phyloP scores from a whole-genome alignment of 2,888 invertebrate genomes.

The Eustalomyia histrio region DNA sequence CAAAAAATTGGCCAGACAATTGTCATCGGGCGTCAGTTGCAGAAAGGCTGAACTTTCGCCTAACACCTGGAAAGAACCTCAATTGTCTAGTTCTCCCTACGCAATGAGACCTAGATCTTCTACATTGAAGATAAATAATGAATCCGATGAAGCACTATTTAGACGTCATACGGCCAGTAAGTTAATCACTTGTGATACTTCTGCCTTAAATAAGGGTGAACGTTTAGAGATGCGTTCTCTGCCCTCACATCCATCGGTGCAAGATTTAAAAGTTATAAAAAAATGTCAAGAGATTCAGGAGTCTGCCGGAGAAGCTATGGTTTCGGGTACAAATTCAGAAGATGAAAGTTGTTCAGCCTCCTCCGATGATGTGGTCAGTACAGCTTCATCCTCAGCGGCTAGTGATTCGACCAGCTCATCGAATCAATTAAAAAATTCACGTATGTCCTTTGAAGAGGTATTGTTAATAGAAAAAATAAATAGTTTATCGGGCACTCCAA shows the following conservation, averaged over 20 bases:
- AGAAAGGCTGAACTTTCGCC: slow-evolving; percentile 63
- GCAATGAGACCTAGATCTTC: slow-evolving; percentile 71
- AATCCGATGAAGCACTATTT: slow-evolving; percentile 52
- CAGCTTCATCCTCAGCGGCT: slow-evolving; percentile 78
- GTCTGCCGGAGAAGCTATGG: slow-evolving; percentile 84
- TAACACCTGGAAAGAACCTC: slow-evolving; percentile 68
- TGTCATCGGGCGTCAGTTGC: slow-evolving; percentile 58
- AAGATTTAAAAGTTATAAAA: slow-evolving; percentile 75
- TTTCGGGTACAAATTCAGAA: slow-evolving; percentile 83
- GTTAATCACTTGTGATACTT: slow-evolving; percentile 77
- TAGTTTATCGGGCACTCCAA: slow-evolving; percentile 80
- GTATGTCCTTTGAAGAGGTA: slow-evolving; percentile 77
- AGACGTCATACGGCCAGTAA: slow-evolving; percentile 67
- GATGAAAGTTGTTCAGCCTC: slow-evolving; percentile 82
- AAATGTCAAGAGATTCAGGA: slow-evolving; percentile 82
- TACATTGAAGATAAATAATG: slow-evolving; percentile 66
- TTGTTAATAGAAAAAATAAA: slow-evolving; percentile 75
- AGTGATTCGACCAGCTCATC: slow-evolving; percentile 69
- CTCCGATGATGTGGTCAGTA: slow-evolving; percentile 79
- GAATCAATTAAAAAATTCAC: slow-evolving; percentile 70
- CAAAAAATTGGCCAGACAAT: slow-evolving; percentile 68
- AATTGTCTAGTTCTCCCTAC: slow-evolving; percentile 70
- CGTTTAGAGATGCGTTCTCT: slow-evolving; percentile 72
- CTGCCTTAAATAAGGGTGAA: slow-evolving; percentile 72
- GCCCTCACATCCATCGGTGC: slow-evolving; percentile 74